These are phyloP conservation scores for Scaptomyza graminum DNA, from an alignment of 1,140 invertebrate genomes.

Conservation along the genomic window DNA sequence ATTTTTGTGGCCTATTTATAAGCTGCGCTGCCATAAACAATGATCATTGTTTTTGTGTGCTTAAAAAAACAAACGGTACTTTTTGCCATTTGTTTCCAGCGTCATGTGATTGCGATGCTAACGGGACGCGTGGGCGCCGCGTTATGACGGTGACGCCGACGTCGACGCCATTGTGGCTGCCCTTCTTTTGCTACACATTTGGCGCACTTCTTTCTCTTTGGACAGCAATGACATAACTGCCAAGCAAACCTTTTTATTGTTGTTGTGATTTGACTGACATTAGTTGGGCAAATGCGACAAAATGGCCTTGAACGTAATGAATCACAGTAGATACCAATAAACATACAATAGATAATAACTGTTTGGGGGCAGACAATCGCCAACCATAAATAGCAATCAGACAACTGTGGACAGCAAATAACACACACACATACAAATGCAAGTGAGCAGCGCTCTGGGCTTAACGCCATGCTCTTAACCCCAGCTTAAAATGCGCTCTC, in stretches of 20 bases:
- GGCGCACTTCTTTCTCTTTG: conserved; percentile 11
- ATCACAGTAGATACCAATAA: not conserved
- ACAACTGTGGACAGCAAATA: conserved; percentile 2
- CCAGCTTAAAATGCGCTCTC: conserved; percentile 33
- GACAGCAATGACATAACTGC: conserved; percentile 49
- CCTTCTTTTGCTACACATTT: conserved; percentile 11
- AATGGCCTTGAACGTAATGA: conserved; percentile 55
- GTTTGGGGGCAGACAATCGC: conserved; percentile 19
- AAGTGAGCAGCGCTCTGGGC: conserved; percentile 16
- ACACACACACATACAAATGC: not conserved
- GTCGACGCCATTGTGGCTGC: conserved; percentile 24
- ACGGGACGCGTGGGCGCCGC: conserved; percentile 61
- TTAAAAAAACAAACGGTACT: conserved; percentile 14
- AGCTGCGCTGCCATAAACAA: conserved; percentile 42
- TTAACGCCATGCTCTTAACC: conserved; percentile 45
- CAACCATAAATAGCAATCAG: too few species aligned
- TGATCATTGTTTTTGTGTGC: conserved; percentile 33
- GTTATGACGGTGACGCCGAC: conserved; percentile 40
- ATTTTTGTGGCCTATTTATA: conserved; percentile 32
- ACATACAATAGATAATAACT: not conserved
- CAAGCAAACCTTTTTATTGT: not conserved
- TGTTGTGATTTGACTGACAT: conserved; percentile 15
- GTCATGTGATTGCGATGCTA: conserved; percentile 66
- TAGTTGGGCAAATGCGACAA: conserved; percentile 32
- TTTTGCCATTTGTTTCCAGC: conserved; percentile 37